Conservation (phyloP, 2,888 invertebrate species). For the Rhodophaea formosa region DNA sequence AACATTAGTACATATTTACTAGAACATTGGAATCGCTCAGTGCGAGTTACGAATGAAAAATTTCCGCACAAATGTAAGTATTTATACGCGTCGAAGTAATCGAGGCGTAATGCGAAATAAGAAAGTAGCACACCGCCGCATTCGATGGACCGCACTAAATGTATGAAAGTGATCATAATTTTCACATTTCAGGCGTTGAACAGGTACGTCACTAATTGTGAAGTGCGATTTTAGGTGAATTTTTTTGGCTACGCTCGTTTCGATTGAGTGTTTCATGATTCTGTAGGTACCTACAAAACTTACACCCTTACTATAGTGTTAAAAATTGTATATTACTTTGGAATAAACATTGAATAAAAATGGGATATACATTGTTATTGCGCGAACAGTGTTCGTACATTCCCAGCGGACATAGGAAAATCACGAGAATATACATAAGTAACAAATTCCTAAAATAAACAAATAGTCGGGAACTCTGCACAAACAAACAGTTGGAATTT, state of each 20-base stretch:
- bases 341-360: too few species aligned
- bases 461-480: background rate
- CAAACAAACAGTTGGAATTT: background rate
- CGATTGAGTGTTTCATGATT: too few species aligned
- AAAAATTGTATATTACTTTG: too few species aligned
- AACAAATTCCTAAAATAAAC: background rate
- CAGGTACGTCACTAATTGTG: background rate
- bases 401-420: too few species aligned
- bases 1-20: background rate
- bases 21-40: background rate
- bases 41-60: background rate
- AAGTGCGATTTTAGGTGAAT: background rate
- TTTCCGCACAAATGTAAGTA: background rate
- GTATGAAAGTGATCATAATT: slow-evolving; percentile 3
- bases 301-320: too few species aligned
- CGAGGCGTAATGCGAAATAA: background rate
- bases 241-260: too few species aligned
- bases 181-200: background rate
- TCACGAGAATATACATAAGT: too few species aligned
- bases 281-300: background rate
- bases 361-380: too few species aligned
- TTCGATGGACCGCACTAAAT: background rate
- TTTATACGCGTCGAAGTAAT: background rate
- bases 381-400: too few species aligned
- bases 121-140: background rate